Conservation (phyloP, 2,888 invertebrate species). For the Lycocerus yunnanus region DNA sequence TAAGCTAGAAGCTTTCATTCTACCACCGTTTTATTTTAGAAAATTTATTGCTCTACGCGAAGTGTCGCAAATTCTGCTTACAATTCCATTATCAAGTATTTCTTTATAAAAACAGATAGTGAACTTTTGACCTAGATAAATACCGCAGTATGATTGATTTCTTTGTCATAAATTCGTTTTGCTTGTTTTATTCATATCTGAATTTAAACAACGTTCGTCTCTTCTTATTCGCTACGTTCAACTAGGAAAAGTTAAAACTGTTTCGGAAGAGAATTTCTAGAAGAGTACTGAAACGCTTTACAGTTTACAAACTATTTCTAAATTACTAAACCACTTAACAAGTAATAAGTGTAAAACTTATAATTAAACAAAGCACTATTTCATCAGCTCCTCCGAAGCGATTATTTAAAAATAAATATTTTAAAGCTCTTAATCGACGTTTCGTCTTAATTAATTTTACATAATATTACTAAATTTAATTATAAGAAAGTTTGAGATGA, state of each 20-base stretch:
- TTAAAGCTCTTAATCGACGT: background rate
- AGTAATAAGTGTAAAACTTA: background rate
- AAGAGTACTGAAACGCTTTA: conserved; percentile 1
- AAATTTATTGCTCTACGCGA: conserved; percentile 1
- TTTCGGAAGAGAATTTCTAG: background rate
- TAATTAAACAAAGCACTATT: background rate
- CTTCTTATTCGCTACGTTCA: background rate
- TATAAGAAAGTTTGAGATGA: background rate
- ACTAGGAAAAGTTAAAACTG: background rate
- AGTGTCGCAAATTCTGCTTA: conserved; percentile 2
- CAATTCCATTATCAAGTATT: conserved; percentile 27
- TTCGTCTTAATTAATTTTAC: background rate
- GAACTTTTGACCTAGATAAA: conserved; percentile 31
- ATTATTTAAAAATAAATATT: background rate
- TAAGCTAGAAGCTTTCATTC: conserved; percentile 15
- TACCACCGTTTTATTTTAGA: conserved; percentile 1
- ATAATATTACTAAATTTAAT: background rate
- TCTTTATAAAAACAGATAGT: conserved; percentile 24
- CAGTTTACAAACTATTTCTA: background rate
- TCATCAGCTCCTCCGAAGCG: background rate
- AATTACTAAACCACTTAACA: background rate
- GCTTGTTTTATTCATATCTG: conserved; percentile 13
- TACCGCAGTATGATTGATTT: conserved; percentile 31
- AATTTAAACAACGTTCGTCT: conserved; percentile 17
- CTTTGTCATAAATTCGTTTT: conserved; percentile 21